These are phyloP conservation scores for Unio pictorum DNA, from an alignment of 2,888 invertebrate species.

Conservation along the genomic window DNA sequence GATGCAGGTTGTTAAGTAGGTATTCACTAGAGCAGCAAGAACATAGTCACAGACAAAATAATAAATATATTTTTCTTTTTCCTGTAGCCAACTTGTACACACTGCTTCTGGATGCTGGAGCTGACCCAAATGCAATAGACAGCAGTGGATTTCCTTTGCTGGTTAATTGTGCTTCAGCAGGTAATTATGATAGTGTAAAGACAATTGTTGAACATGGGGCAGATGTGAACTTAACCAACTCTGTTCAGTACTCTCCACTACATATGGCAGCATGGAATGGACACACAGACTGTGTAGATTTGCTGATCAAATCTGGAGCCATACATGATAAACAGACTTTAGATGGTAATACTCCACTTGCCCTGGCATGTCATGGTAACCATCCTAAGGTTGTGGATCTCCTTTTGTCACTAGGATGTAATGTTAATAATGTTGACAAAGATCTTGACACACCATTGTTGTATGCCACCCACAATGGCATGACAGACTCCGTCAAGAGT, in stretches of 20 bases:
- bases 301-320: slow-evolving; percentile 38
- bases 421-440: slow-evolving; percentile 57
- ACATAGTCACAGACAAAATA: slow-evolving; percentile 26
- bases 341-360: slow-evolving; percentile 52
- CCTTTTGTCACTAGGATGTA: slow-evolving; percentile 43
- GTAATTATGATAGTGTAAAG: slow-evolving; percentile 29
- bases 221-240: slow-evolving; percentile 37
- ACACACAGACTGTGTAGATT: slow-evolving; percentile 29
- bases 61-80: slow-evolving; percentile 26
- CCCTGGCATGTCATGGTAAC: slow-evolving; percentile 55
- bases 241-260: slow-evolving; percentile 47
- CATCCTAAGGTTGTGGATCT: slow-evolving; percentile 28
- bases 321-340: slow-evolving; percentile 38
- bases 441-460: slow-evolving; percentile 56
- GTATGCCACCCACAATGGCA: slow-evolving; percentile 54
- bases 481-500: slow-evolving; percentile 29
- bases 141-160: slow-evolving; percentile 30
- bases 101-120: slow-evolving; percentile 33
- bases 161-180: slow-evolving; percentile 41
- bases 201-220: slow-evolving; percentile 40
- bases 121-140: slow-evolving; percentile 23
- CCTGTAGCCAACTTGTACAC: too few species aligned
- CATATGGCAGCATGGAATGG: slow-evolving; percentile 61
- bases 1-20: too few species aligned
- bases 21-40: neutral